Conservation (phyloP, 2,113 vertebrate species). For the Anser cygnoides region DNA sequence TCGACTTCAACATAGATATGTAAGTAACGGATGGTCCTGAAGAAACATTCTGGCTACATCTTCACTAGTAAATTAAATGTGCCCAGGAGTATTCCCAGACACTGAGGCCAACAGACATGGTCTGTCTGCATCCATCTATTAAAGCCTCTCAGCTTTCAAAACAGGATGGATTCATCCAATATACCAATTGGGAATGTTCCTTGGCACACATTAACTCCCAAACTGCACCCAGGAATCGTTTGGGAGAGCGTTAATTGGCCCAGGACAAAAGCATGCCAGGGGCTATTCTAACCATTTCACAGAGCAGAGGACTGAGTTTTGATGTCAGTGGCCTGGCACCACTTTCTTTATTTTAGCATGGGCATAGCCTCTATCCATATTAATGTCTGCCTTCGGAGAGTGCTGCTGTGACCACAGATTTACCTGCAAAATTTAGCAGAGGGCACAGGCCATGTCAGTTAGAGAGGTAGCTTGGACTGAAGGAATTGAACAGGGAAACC, state of each 20-base stretch:
- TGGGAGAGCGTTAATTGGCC: neutral
- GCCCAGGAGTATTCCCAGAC: conserved; percentile 7
- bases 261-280: neutral
- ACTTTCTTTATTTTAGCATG: neutral
- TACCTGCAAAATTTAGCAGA: neutral
- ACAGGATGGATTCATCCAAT: neutral
- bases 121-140: neutral
- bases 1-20: neutral
- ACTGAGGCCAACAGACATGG: neutral
- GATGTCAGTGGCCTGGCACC: neutral
- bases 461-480: neutral
- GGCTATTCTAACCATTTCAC: neutral
- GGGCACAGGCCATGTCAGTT: neutral
- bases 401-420: neutral
- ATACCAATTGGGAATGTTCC: neutral
- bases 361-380: neutral
- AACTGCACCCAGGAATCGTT: neutral
- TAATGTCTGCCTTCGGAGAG: neutral
- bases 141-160: neutral
- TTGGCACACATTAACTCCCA: neutral
- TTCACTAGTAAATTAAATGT: conserved; percentile 37
- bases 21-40: neutral
- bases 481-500: neutral
- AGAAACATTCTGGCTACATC: conserved; percentile 34
- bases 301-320: neutral